These are phyloP conservation scores for Dipus sagitta DNA, from an alignment of 2,797 vertebrate genomes.

Conservation along the genomic window DNA sequence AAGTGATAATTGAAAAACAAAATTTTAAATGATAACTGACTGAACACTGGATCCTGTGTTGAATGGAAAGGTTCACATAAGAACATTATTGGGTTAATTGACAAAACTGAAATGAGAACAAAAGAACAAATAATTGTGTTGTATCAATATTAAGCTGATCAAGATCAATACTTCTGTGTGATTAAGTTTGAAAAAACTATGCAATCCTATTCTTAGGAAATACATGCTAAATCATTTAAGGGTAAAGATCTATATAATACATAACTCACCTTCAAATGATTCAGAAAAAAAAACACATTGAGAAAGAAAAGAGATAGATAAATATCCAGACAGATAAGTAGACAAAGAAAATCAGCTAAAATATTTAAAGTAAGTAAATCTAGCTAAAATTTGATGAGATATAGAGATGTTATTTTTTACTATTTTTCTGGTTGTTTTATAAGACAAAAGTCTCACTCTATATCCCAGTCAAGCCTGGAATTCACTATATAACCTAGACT, in stretches of 20 bases:
- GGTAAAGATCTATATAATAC: neutral
- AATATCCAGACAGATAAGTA: neutral
- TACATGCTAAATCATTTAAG: conserved; percentile 51
- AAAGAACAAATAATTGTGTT: conserved; percentile 12
- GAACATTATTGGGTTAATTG: neutral
- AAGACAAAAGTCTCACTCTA: neutral
- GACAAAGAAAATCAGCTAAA: conserved; percentile 47
- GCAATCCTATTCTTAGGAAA: conserved; percentile 44
- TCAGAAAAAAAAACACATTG: neutral
- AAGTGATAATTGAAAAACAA: neutral
- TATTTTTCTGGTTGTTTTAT: neutral
- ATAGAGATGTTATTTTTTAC: conserved; percentile 3
- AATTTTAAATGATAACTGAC: neutral
- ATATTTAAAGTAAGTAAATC: conserved; percentile 39
- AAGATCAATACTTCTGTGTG: conserved; percentile 7
- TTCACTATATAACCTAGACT: neutral
- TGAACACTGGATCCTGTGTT: neutral
- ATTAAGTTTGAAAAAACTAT: conserved; percentile 23
- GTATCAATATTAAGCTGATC: conserved; percentile 7
- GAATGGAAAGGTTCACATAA: neutral
- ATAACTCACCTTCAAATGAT: conserved; percentile 15
- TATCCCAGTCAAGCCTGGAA: neutral
- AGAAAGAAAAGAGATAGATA: neutral
- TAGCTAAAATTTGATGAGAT: conserved; percentile 30
- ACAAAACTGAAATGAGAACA: conserved; percentile 48